Percentiles rank a stretch among this genome's conserved stretches.
Evolutionary conservation across 2,113 vertebrate species (phyloP).

Genomic region (Erythrolamprus reginae): DNA sequence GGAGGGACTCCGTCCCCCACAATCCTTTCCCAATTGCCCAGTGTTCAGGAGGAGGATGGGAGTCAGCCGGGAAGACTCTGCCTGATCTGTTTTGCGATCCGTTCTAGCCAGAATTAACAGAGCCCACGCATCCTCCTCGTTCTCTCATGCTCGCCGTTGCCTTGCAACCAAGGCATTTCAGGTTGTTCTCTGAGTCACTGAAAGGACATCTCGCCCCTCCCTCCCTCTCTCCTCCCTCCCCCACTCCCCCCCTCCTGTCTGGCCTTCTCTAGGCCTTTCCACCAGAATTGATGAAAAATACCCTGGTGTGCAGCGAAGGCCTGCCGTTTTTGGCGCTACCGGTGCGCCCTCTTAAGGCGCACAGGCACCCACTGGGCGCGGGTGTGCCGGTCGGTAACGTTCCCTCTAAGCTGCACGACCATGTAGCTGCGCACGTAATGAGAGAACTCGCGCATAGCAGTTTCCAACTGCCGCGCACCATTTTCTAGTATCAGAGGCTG

Average conservation of each 20-base stretch:
- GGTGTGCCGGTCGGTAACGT: too few relatives aligned
- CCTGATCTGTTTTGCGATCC: neutral
- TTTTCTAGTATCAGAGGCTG: too few relatives aligned
- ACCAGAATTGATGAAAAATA: neutral
- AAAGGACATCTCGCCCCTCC: neutral
- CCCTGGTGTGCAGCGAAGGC: too few relatives aligned
- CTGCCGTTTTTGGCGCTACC: too few relatives aligned
- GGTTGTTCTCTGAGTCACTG: neutral
- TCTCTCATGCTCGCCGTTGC: neutral
- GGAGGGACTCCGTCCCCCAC: neutral
- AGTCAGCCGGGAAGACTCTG: neutral
- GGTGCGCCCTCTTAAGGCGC: too few relatives aligned
- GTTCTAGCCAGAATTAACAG: neutral
- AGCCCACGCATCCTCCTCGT: neutral
- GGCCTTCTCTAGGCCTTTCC: neutral
- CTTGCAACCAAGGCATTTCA: neutral
- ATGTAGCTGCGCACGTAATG: too few relatives aligned
- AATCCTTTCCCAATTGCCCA: neutral
- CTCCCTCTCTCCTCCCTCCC: rapidly evolving
- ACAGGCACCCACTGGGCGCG: too few relatives aligned
- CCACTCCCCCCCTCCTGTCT: neutral
- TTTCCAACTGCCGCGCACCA: too few relatives aligned
- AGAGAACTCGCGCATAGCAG: too few relatives aligned
- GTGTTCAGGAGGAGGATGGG: neutral
- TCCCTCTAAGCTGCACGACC: too few relatives aligned